Evolutionary conservation across 2,113 vertebrate genomes (phyloP).

Genomic region (Hemichromis elongatus): DNA sequence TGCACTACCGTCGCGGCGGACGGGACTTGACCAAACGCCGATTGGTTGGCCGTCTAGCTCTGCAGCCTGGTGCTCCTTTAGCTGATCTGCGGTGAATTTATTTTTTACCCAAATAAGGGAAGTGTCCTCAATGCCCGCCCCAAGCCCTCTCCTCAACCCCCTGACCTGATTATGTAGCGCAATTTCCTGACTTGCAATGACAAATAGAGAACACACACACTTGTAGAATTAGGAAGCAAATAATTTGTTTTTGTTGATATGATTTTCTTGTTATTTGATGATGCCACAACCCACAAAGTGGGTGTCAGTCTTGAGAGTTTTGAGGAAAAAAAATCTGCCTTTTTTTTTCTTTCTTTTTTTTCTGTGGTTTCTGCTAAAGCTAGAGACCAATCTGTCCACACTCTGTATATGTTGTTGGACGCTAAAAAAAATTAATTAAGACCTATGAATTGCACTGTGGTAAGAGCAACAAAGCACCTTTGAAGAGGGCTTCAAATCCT

Average conservation of each 20-base stretch:
- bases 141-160: constrained; percentile 36
- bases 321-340: constrained; percentile 32
- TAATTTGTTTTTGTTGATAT: constrained; percentile 1
- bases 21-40: neutral
- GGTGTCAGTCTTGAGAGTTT: constrained; percentile 11
- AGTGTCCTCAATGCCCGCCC: constrained; percentile 26
- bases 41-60: neutral
- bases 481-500: constrained; percentile 25
- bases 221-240: constrained; percentile 59
- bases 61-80: constrained; percentile 24
- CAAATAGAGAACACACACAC: constrained; percentile 27
- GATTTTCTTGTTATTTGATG: constrained; percentile 22
- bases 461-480: constrained; percentile 58
- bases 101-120: constrained; percentile 14
- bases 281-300: constrained; percentile 39
- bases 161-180: constrained; percentile 60
- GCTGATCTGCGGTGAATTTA: constrained; percentile 11
- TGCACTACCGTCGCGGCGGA: constrained; percentile 5
- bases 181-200: constrained; percentile 56
- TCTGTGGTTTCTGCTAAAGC: constrained; percentile 53
- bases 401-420: constrained; percentile 61
- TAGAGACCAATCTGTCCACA: constrained; percentile 53
- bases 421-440: constrained; percentile 36
- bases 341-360: constrained; percentile 8
- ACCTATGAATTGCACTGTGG: constrained; percentile 70